Evolutionary conservation across 2,888 invertebrate species (phyloP), one percentile per base, ranked within the genome.

Genomic region (Lucinisca nassula): DNA sequence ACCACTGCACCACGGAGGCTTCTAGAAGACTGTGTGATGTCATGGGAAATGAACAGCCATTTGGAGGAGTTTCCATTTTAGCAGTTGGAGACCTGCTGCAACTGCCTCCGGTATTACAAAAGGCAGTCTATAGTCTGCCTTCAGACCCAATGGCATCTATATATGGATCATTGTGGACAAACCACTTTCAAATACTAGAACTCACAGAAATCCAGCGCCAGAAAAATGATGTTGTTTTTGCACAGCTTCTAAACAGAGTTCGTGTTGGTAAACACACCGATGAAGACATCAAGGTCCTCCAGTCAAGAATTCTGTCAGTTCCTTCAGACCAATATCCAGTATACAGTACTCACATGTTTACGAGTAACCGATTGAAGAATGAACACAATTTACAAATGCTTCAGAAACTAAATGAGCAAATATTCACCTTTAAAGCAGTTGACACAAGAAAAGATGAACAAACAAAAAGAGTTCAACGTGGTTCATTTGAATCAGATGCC

Each of bases 141-240:
- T 78, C 84, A 51, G 87, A 84, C 82, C 49, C 49, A 75, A 72
- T 87, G 72, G 84, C 87, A 61, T 0, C 78, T 49, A 38, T 87
- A 38, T 87, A 87, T 84, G 84, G 87, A 74, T 87, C 87, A 30
- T 75, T 87, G 21, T 90, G 90, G 90, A 38, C 61, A 79, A 79
- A 58, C 12, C 81, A 84, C 35, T 90, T 90, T 61, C 27, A 84
- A 70, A 84, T 90, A 35, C 49, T 84, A 40, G 84, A 90, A 61
- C 75, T 90, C 0, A 88, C 87, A 83, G 85, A 89, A 78, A 85
- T 87, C 38, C 80, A 83, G 40, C 76, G 85, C 51, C 90, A 86
- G 75, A 85, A 90, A 84, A 74, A 82, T 87, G 85, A 85, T 79
- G 40, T 32, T 21, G 40, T 35, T 6, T 85, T 90, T 82, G 87